phyloP scores from a whole-genome alignment of 2,888 invertebrate species.

The Leptinotarsa haldemani region DNA sequence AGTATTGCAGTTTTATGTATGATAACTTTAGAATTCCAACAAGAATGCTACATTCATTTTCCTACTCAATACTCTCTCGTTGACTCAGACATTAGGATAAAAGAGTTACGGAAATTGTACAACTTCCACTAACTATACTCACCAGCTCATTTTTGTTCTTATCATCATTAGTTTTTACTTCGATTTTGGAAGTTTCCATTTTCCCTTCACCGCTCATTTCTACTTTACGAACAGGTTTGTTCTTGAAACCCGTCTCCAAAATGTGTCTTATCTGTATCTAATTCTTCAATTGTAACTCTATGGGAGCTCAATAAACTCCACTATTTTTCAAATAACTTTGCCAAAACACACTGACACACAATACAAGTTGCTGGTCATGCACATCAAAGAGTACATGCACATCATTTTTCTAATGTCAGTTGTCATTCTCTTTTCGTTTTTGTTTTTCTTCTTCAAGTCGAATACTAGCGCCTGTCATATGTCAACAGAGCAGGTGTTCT shows the following conservation, averaged over 20 bases:
- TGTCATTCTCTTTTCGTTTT: background rate
- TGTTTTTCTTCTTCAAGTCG: too few species aligned
- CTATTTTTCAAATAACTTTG: background rate
- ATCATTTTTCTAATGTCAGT: background rate
- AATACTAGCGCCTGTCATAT: too few species aligned
- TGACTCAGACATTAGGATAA: background rate
- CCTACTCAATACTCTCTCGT: background rate
- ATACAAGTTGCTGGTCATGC: conserved; percentile 19
- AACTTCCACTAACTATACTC: conserved; percentile 40
- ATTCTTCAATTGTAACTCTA: background rate
- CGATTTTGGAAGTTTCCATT: conserved; percentile 56
- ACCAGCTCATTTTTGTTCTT: conserved; percentile 64
- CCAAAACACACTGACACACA: background rate
- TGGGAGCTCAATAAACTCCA: background rate
- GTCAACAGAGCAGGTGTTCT: too few species aligned
- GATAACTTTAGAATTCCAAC: too few species aligned
- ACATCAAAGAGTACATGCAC: conserved; percentile 6
- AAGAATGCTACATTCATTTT: background rate
- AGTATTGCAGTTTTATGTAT: too few species aligned
- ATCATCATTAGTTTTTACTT: conserved; percentile 59
- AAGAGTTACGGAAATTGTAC: background rate
- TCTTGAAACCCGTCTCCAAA: background rate
- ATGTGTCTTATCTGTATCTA: background rate
- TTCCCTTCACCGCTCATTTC: conserved; percentile 56
- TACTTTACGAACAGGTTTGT: background rate